Evolutionary conservation across 2,888 invertebrate genomes (phyloP).

Genomic region (Mylabris sibirica): DNA sequence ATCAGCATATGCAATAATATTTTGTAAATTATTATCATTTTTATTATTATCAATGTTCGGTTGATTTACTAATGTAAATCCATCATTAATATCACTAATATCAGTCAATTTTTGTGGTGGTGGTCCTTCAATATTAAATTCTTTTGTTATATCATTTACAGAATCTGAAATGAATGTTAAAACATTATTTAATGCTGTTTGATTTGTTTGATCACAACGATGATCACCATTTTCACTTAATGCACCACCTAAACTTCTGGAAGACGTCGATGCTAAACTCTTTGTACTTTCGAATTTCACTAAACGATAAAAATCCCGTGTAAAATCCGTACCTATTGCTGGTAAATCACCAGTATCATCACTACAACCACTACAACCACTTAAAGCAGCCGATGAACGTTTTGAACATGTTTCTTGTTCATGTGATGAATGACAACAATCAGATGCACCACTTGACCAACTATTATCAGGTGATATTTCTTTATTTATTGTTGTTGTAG

Average conservation of each 20-base stretch:
- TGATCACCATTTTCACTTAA: constrained; percentile 69
- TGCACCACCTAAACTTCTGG: constrained; percentile 69
- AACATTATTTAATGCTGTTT: constrained; percentile 68
- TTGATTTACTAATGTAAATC: constrained; percentile 50
- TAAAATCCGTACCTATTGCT: constrained; percentile 76
- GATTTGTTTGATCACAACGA: constrained; percentile 54
- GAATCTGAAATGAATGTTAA: constrained; percentile 74
- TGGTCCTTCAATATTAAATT: constrained; percentile 66
- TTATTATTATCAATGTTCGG: constrained; percentile 45
- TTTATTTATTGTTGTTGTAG: constrained; percentile 47
- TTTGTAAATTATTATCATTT: constrained; percentile 41
- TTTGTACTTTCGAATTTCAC: constrained; percentile 84
- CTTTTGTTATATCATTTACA: constrained; percentile 56
- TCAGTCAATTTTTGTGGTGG: constrained; percentile 54
- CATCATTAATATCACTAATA: constrained; percentile 44
- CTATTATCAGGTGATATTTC: constrained; percentile 67
- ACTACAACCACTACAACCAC: constrained; percentile 63
- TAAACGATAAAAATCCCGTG: constrained; percentile 77
- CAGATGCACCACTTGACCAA: constrained; percentile 65
- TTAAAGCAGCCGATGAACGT: constrained; percentile 73
- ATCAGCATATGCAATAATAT: constrained; percentile 57
- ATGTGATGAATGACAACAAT: constrained; percentile 56
- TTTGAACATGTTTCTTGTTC: constrained; percentile 70
- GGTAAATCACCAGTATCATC: constrained; percentile 72
- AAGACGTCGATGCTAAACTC: constrained; percentile 78